Conservation (phyloP, 2,113 vertebrate species). For the Halcyon senegalensis region DNA sequence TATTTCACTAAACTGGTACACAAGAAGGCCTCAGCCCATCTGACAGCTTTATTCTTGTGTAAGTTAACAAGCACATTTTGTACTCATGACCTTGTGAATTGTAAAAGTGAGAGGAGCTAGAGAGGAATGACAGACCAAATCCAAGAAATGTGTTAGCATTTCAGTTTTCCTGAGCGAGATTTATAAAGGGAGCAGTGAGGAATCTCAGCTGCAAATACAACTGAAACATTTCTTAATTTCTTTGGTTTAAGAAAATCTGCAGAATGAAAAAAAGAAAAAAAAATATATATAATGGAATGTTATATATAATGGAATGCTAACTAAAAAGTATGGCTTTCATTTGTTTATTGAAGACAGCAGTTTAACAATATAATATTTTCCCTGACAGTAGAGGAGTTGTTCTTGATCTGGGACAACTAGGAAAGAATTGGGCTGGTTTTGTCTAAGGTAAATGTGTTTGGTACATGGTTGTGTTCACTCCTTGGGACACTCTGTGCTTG, state of each 20-base stretch:
- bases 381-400: not conserved
- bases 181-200: constrained; percentile 21
- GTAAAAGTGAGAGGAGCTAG: constrained; percentile 35
- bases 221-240: not conserved
- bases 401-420: not conserved
- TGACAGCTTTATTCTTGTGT: constrained; percentile 72
- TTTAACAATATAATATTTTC: not conserved
- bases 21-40: constrained; percentile 61
- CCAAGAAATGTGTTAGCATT: constrained; percentile 41
- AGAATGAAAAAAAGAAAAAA: not conserved
- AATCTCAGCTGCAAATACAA: not conserved
- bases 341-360: not conserved
- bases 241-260: not conserved
- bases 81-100: constrained; percentile 65
- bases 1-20: constrained; percentile 72
- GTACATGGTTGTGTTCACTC: accelerated
- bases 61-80: constrained; percentile 71
- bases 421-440: not conserved
- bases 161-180: not conserved
- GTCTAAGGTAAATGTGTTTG: not conserved
- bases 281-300: not conserved
- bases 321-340: not conserved
- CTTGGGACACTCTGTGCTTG: not conserved
- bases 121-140: constrained; percentile 61
- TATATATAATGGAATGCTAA: not conserved